Evolutionary conservation across 2,888 invertebrate genomes (phyloP).

Genomic region (Drosophila limbata): DNA sequence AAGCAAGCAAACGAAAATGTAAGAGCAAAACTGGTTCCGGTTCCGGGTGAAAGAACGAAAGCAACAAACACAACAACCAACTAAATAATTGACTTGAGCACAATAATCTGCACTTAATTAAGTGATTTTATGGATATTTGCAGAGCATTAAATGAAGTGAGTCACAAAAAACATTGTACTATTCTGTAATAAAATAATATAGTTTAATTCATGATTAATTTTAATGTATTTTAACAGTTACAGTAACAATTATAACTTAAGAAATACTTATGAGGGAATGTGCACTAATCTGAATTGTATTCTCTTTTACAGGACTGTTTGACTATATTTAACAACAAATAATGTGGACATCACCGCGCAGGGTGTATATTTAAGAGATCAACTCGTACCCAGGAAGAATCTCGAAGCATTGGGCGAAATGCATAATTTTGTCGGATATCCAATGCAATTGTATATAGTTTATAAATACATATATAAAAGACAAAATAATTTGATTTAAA

Average conservation of each 20-base stretch:
- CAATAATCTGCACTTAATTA: constrained; percentile 77
- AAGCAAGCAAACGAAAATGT: background rate
- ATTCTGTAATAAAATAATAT: background rate
- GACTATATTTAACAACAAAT: constrained; percentile 80
- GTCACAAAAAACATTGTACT: constrained; percentile 22
- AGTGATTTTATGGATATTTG: constrained; percentile 82
- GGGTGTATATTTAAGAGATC: constrained; percentile 85
- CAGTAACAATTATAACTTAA: background rate
- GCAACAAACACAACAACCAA: constrained; percentile 40
- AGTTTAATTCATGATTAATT: background rate
- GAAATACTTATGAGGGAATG: too few relatives aligned
- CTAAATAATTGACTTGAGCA: constrained; percentile 70
- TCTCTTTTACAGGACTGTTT: constrained; percentile 82
- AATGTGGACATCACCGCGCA: constrained; percentile 86
- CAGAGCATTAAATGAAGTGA: constrained; percentile 86
- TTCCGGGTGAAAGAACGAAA: constrained; percentile 51
- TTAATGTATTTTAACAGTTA: too few relatives aligned
- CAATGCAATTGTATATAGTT: constrained; percentile 82
- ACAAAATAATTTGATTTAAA: constrained; percentile 65
- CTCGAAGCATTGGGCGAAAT: constrained; percentile 82
- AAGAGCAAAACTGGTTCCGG: constrained; percentile 20
- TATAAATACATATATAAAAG: constrained; percentile 70
- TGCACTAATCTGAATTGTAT: too few relatives aligned
- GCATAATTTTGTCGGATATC: constrained; percentile 80
- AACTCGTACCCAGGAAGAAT: constrained; percentile 84